Percentiles rank a stretch among this genome's conserved stretches.
Evolutionary conservation across 1,140 invertebrate species (phyloP).

Genomic region (Copidosoma floridanum): DNA sequence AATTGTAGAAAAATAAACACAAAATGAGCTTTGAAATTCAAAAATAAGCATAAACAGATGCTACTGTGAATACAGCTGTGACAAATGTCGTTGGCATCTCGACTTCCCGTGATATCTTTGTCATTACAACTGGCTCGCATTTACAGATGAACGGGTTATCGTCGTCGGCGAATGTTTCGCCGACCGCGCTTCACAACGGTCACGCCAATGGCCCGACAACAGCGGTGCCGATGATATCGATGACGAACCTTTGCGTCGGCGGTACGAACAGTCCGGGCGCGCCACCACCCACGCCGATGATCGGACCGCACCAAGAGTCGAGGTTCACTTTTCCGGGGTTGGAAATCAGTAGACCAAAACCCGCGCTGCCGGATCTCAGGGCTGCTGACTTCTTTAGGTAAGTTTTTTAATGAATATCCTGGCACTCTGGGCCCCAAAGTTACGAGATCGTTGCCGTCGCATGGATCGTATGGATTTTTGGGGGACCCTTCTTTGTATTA

Average conservation of each 20-base stretch:
- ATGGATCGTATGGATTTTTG: too few species aligned
- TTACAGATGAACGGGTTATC: neutral
- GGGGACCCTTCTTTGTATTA: too few species aligned
- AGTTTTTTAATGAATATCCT: conserved; percentile 21
- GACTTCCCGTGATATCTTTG: too few species aligned
- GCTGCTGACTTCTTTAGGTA: conserved; percentile 62
- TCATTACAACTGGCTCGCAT: too few species aligned
- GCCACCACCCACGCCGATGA: conserved; percentile 40
- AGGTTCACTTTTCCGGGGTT: conserved; percentile 51
- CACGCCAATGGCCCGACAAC: neutral
- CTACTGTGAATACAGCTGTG: too few species aligned
- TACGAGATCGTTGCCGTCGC: neutral
- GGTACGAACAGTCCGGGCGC: conserved; percentile 27
- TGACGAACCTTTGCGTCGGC: neutral
- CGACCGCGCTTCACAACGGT: neutral
- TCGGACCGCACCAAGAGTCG: conserved; percentile 42
- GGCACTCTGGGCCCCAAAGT: neutral
- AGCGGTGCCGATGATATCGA: neutral
- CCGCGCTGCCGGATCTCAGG: conserved; percentile 60
- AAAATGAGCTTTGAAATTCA: too few species aligned
- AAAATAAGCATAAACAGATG: too few species aligned
- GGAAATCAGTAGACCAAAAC: conserved; percentile 49
- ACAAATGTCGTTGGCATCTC: too few species aligned
- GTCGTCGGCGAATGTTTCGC: neutral
- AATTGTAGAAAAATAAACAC: too few species aligned